Evolutionary conservation across 2,797 vertebrate species (phyloP), one percentile per base, ranked within the genome.

Genomic region (Distichodus sexfasciatus): DNA sequence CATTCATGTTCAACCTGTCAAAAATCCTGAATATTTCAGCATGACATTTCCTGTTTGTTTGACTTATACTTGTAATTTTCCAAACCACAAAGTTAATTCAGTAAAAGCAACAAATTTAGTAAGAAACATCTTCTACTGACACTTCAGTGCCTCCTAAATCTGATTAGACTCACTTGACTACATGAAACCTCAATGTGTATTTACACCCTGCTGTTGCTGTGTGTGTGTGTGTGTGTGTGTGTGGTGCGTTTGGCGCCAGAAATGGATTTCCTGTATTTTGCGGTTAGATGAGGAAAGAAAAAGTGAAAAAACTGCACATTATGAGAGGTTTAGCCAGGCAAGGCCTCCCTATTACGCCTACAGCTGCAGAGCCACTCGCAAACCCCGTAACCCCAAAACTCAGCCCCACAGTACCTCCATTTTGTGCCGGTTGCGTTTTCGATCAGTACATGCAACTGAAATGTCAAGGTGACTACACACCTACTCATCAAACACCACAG

Each of bases 261-360:
- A 83, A 74, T 75, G 78, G 80, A 82, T 82, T 82, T 83, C 82
- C 82, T 83, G 80, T 79, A 73, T 73, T 76, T 72, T 76, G 71
- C 76, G 78, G 71, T 50, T 69, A 66, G 41, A 72, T 72, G 68
- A 69, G 59, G 26, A 57, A 53, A 48, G 33, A 60, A n/a, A 29
- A 19, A 12, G 19, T 12, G n/a, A 50, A 60, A 74, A 72, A 58
- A 66, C 26, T 8, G 38, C 51, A 57, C 19, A 53, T 54, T 46
- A 55, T 33, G 43, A 51, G 44, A 71, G 46, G 11, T 31, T 41
- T 24, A 48, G 40, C 41, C 12, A n/a, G 24, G 36, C 58, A 36
- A 43, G 44, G 51, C 26, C 8, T 50, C 26, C 31, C 17, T 43
- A 29, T 26, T 41, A 59, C 62, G 33, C 24, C 53, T 59, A 58